phyloP scores from a whole-genome alignment of 2,113 vertebrate species.

The Euleptes europaea region DNA sequence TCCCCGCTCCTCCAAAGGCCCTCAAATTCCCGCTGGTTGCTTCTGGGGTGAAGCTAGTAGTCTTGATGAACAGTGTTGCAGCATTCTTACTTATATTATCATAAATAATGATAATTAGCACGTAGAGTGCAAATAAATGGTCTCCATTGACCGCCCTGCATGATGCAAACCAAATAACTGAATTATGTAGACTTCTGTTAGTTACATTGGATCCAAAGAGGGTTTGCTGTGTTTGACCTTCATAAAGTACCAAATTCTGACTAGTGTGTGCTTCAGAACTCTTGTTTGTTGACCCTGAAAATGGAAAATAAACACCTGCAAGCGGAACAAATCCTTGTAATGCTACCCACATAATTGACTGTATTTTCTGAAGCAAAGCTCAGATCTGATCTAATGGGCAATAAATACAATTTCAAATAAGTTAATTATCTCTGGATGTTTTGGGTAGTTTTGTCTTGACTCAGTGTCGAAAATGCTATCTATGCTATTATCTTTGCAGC shows the following conservation, averaged over 20 bases:
- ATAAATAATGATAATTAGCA: background rate
- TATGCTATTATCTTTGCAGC: background rate
- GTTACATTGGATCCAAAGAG: background rate
- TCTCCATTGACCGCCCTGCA: background rate
- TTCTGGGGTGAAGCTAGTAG: too few species aligned
- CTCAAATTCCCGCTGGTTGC: too few species aligned
- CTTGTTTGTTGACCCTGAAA: too few species aligned
- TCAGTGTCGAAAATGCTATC: background rate
- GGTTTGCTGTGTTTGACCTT: background rate
- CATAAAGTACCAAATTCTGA: background rate
- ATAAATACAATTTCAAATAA: background rate
- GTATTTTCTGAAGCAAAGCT: background rate
- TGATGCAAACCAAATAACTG: background rate
- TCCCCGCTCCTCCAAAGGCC: too few species aligned
- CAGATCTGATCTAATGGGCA: background rate
- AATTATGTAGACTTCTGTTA: background rate
- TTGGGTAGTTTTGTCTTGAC: background rate
- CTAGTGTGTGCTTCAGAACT: accelerated
- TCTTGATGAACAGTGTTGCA: background rate
- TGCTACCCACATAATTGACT: background rate
- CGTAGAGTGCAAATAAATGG: background rate
- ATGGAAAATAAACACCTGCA: background rate
- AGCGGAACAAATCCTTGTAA: background rate
- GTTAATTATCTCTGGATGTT: background rate
- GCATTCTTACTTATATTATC: background rate